Conservation (phyloP, 2,888 invertebrate species). For the Idaea straminata region DNA sequence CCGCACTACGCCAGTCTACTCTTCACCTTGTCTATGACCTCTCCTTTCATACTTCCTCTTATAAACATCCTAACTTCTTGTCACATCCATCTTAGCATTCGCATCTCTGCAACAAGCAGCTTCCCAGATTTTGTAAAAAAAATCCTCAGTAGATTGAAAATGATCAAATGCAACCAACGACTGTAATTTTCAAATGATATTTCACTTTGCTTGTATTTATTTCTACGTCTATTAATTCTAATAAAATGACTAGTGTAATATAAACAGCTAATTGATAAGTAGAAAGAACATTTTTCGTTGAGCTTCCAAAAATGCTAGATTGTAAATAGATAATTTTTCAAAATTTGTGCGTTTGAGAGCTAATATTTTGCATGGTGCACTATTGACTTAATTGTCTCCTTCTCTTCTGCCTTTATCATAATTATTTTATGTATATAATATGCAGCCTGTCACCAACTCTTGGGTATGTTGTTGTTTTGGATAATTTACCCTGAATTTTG, state of each 20-base stretch:
- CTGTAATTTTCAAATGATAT: conserved; percentile 10
- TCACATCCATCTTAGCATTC: too few species aligned
- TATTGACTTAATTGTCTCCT: neutral
- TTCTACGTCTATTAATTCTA: conserved; percentile 13
- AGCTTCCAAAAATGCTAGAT: conserved; percentile 82
- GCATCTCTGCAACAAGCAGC: too few species aligned
- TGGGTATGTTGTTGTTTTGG: too few species aligned
- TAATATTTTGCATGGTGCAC: neutral
- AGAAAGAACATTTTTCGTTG: conserved; percentile 77
- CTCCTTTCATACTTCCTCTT: too few species aligned
- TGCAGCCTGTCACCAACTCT: too few species aligned
- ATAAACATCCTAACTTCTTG: too few species aligned
- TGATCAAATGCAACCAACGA: neutral
- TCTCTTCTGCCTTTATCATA: neutral
- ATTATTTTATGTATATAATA: neutral
- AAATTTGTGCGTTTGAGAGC: neutral
- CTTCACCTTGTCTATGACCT: too few species aligned
- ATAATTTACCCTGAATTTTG: too few species aligned
- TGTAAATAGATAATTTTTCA: conserved; percentile 55
- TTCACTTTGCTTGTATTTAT: conserved; percentile 13
- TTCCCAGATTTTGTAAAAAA: too few species aligned
- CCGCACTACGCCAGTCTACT: too few species aligned
- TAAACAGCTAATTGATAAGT: conserved; percentile 36
- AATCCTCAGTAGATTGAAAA: too few species aligned
- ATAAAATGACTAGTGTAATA: neutral